Evolutionary conservation across 2,888 invertebrate species (phyloP), one percentile per base, ranked within the genome.

Genomic region (Diarsia dahlii): DNA sequence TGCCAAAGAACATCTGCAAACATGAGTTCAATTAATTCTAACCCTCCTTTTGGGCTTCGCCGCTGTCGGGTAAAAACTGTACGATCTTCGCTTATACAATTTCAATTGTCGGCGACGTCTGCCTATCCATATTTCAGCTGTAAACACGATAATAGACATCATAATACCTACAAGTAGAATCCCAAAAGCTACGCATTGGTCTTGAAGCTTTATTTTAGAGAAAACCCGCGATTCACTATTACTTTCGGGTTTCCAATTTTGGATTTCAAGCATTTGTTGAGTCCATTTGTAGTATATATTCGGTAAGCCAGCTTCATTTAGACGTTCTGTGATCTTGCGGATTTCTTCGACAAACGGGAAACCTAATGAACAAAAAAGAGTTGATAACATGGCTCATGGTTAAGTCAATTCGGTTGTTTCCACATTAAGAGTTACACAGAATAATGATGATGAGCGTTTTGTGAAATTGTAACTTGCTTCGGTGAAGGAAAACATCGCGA

Each of bases 251-350:
- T 78, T 65, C 0, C 58, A 18, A 20, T 87, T 83, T 1, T 86
- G 76, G 2, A 91, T 72, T 4, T 84, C 82, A 5, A 92, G 84
- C 15, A 90, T 86, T 45, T 84, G 81, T 13, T 87, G 84, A 0
- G 93, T 92, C 93, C 92, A 93, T 9, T 71, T 82, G 80, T 93
- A 92, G 84, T 94, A 94, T 56, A 81, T 85, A 0, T 78, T 50
- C 0, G 93, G 92, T 2, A 94, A 78, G 0, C 94, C 94, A 0
- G 93, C 90, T 86, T 93, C 93, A 12, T 88, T 70, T 0, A 93
- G 74, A 0, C 88, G 90, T 80, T 90, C 87, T 78, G 92, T 88
- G 71, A 92, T 90, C 8, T 70, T 45, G 46, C 80, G 80, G 1
- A 93, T 67, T 20, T 89, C 84, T 8, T 89, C 87, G 10, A 81